A percentile compares a stretch with the other conserved stretches of the same genome.
Conservation (phyloP, 2,113 vertebrate species). For the Bucco capensis region DNA sequence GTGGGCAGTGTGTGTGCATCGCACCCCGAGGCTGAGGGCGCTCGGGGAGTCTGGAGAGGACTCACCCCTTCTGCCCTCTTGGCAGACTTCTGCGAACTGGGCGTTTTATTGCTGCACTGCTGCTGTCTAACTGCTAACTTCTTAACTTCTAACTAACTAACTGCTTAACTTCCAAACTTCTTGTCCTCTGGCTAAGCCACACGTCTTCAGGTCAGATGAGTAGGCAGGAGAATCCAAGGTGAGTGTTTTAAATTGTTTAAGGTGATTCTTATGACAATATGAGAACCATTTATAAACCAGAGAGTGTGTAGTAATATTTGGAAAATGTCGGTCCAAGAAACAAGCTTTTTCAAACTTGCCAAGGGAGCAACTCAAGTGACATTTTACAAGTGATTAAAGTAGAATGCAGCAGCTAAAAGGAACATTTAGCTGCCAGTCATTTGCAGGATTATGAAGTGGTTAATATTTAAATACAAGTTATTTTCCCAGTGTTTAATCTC, state of each 20-base stretch:
- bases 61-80: background rate
- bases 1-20: background rate
- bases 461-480: slow-evolving; percentile 37
- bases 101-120: accelerated
- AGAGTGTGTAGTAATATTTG: accelerated
- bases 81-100: accelerated
- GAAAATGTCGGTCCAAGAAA: background rate
- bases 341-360: background rate
- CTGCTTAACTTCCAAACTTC: accelerated
- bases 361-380: background rate
- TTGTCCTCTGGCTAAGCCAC: background rate
- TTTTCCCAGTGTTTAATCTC: background rate
- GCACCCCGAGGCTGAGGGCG: too few relatives aligned
- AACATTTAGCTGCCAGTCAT: background rate
- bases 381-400: background rate
- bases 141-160: accelerated
- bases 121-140: accelerated
- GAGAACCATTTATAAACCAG: background rate
- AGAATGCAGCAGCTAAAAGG: background rate
- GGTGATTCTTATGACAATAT: background rate
- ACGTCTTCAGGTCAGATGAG: accelerated
- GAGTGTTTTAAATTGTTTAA: background rate
- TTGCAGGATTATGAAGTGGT: background rate
- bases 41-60: background rate
- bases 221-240: background rate